Percentiles rank a stretch among this genome's conserved stretches.
Conservation (phyloP, 2,888 invertebrate genomes). For the Vanessa cardui region DNA sequence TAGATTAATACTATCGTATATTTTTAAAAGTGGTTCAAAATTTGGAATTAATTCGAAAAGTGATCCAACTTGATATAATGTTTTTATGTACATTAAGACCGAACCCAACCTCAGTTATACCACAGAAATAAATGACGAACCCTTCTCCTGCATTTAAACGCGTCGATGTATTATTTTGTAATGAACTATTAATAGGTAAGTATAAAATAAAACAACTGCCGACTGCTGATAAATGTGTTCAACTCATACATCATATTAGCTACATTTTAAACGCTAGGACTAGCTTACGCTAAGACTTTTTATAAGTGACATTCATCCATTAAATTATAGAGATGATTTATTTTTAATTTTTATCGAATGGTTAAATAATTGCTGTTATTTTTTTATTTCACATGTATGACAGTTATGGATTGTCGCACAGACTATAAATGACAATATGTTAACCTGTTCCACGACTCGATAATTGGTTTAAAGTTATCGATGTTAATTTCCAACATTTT, state of each 20-base stretch:
- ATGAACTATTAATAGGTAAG: background rate
- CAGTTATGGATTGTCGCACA: slow-evolving; percentile 25
- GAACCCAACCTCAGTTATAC: no score
- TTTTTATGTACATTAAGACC: no score
- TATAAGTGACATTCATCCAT: slow-evolving; percentile 8
- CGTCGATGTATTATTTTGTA: background rate
- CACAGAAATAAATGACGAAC: no score
- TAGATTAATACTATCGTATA: background rate
- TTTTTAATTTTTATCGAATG: background rate
- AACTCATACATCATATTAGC: background rate
- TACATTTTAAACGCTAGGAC: background rate
- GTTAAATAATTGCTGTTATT: background rate
- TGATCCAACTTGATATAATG: no score
- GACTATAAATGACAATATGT: slow-evolving; percentile 16
- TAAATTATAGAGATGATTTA: background rate
- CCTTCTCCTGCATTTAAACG: background rate
- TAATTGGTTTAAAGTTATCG: slow-evolving; percentile 4
- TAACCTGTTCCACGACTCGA: background rate
- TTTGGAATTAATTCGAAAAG: no score
- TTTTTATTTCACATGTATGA: background rate
- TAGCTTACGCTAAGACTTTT: background rate
- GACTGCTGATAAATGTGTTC: background rate
- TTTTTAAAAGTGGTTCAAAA: no score
- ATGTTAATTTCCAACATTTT: slow-evolving; percentile 7
- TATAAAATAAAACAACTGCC: background rate